Percentiles rank a stretch among this genome's conserved stretches.
Evolutionary conservation across 2,113 vertebrate genomes (phyloP).

Genomic region (Onychostruthus taczanowskii): DNA sequence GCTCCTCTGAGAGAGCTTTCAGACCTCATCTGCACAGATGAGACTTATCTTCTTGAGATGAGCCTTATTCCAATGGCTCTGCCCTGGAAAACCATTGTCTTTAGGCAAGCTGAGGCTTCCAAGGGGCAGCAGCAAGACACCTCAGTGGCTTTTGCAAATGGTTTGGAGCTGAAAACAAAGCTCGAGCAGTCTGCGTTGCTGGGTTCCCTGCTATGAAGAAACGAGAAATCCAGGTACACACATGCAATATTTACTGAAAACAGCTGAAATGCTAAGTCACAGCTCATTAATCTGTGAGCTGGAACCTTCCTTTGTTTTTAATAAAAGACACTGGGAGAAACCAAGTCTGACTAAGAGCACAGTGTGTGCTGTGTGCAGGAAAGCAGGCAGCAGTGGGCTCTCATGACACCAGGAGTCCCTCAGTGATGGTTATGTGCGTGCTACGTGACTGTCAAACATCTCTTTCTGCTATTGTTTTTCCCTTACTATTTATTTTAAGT

Average conservation of each 20-base stretch:
- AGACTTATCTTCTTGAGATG: background rate
- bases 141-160: background rate
- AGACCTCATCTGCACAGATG: background rate
- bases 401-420: background rate
- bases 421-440: background rate
- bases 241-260: background rate
- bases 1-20: background rate
- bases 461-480: background rate
- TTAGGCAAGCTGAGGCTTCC: background rate
- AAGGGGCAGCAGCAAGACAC: background rate
- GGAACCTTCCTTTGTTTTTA: background rate
- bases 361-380: background rate
- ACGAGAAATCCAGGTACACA: background rate
- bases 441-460: background rate
- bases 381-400: background rate
- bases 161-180: background rate
- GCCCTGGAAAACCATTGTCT: background rate
- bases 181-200: background rate
- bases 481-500: conserved; percentile 13
- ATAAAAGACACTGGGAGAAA: background rate
- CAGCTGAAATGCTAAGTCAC: background rate
- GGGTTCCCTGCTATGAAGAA: background rate
- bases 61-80: background rate
- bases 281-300: background rate
- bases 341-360: background rate